Conservation (phyloP, 2,113 vertebrate species). For the Rostratula benghalensis region DNA sequence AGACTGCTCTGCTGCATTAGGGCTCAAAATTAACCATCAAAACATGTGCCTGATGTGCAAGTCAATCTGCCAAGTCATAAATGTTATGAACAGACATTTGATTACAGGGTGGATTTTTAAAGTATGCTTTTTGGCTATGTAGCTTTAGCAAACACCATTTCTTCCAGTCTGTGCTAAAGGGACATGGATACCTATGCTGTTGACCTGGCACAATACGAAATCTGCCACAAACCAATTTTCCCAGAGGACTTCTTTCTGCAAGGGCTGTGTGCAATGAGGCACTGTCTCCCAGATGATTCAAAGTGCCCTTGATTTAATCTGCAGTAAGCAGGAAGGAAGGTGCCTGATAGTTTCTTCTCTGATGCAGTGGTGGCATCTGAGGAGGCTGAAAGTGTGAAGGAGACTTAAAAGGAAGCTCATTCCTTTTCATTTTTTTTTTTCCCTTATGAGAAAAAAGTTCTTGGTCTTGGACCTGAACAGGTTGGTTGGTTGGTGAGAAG, state of each 20-base stretch:
- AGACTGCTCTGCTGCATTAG: conserved; percentile 47
- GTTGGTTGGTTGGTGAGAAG: conserved; percentile 4
- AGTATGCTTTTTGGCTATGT: neutral
- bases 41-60: conserved; percentile 26
- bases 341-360: neutral
- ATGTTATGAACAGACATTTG: conserved; percentile 43
- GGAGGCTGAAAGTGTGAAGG: conserved; percentile 23
- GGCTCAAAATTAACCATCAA: conserved; percentile 54
- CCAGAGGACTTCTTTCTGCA: neutral
- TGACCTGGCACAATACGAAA: neutral
- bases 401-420: neutral
- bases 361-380: conserved; percentile 42
- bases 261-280: neutral
- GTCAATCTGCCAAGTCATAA: conserved; percentile 43
- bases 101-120: conserved; percentile 5
- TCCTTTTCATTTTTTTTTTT: neutral
- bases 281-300: neutral
- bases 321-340: conserved; percentile 25
- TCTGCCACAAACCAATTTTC: neutral
- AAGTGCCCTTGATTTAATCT: conserved; percentile 38
- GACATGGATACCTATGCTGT: neutral
- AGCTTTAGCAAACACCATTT: neutral
- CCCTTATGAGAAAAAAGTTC: neutral
- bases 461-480: neutral
- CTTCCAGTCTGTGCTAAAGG: neutral